These are phyloP conservation scores for Bombus waltoni DNA, from an alignment of 1,140 invertebrate species.

Conservation along the genomic window DNA sequence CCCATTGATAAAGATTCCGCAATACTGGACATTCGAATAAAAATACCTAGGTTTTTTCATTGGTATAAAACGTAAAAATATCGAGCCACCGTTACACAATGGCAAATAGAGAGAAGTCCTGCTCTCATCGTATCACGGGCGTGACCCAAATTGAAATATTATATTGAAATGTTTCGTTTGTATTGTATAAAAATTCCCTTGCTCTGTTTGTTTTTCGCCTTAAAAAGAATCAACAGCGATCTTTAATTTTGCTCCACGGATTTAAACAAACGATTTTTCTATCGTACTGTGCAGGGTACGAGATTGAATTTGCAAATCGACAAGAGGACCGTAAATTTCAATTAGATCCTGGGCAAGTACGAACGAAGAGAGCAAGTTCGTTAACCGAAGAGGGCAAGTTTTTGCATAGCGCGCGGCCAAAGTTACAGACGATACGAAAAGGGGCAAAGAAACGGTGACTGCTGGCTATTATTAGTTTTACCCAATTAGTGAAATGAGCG, in stretches of 20 bases:
- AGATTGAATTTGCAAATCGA: background rate
- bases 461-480: conserved; percentile 58
- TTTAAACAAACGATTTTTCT: background rate
- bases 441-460: conserved; percentile 4
- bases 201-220: background rate
- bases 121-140: background rate
- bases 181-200: background rate
- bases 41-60: background rate
- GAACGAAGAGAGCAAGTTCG: background rate
- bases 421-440: conserved; percentile 17
- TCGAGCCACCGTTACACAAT: background rate
- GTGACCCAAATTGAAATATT: background rate
- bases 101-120: background rate
- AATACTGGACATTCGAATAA: background rate
- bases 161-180: background rate
- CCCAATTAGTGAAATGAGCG: conserved; percentile 59
- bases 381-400: background rate
- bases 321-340: background rate
- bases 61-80: conserved; percentile 2
- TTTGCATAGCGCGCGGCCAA: background rate
- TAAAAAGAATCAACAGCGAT: background rate
- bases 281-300: background rate
- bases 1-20: background rate
- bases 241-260: background rate
- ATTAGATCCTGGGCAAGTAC: background rate